Conservation (phyloP, 2,888 invertebrate species). For the Baronia brevicornis region DNA sequence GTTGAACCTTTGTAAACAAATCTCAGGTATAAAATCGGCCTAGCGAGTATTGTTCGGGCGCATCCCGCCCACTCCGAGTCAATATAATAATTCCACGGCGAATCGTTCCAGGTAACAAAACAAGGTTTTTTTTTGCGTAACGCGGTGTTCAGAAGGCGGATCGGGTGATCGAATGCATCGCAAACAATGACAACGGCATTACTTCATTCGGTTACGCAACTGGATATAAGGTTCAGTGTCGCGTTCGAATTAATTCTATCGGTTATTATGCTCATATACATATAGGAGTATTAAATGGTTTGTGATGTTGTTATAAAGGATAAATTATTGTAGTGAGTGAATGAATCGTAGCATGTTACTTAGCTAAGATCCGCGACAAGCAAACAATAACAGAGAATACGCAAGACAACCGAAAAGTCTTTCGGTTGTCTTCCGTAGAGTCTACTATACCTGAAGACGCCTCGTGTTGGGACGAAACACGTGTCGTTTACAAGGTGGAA, state of each 20-base stretch:
- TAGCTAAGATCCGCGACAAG: too few relatives aligned
- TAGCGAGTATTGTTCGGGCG: constrained; percentile 42
- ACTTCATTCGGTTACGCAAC: constrained; percentile 43
- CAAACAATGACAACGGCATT: constrained; percentile 50
- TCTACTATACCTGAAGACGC: too few relatives aligned
- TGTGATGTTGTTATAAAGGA: constrained; percentile 1
- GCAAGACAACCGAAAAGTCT: too few relatives aligned
- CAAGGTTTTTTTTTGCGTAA: constrained; percentile 62
- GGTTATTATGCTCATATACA: too few relatives aligned
- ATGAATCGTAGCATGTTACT: constrained; percentile 22
- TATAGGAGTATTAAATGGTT: too few relatives aligned
- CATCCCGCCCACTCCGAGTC: constrained; percentile 58
- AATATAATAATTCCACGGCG: constrained; percentile 53
- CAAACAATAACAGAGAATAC: too few relatives aligned
- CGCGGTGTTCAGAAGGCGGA: constrained; percentile 45
- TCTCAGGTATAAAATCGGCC: constrained; percentile 64
- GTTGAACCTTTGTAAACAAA: constrained; percentile 67
- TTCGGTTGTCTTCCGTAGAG: too few relatives aligned
- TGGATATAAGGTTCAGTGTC: constrained; percentile 26
- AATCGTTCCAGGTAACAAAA: constrained; percentile 60
- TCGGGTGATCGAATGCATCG: constrained; percentile 46
- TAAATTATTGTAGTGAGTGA: constrained; percentile 3
- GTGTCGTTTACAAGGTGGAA: too few relatives aligned
- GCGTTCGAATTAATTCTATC: constrained; percentile 15
- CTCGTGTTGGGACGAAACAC: too few relatives aligned